Evolutionary conservation across 2,888 invertebrate species (phyloP).

Genomic region (Amphipoea lucens): DNA sequence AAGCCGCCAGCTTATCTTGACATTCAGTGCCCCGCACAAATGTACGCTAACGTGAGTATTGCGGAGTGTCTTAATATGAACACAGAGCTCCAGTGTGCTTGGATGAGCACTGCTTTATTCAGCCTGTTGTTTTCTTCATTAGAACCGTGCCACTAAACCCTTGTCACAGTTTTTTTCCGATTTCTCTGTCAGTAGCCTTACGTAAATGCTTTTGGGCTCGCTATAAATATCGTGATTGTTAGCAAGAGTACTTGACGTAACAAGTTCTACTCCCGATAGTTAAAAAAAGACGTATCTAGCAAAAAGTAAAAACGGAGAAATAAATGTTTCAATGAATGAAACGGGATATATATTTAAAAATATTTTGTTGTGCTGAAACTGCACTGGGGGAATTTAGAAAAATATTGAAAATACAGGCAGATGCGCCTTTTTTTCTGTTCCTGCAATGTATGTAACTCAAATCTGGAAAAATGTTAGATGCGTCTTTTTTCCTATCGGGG

Average conservation of each 20-base stretch:
- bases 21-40: constrained; percentile 67
- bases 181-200: constrained; percentile 44
- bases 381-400: too few species aligned
- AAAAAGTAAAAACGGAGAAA: too few species aligned
- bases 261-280: background rate
- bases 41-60: constrained; percentile 59
- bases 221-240: constrained; percentile 22
- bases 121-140: constrained; percentile 80
- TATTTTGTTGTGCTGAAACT: too few species aligned
- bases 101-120: constrained; percentile 74
- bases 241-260: background rate
- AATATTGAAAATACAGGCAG: too few species aligned
- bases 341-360: too few species aligned
- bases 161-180: constrained; percentile 68
- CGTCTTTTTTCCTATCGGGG: too few species aligned
- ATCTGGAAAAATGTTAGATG: too few species aligned
- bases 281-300: too few species aligned
- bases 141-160: constrained; percentile 72
- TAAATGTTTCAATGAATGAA: too few species aligned
- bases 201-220: constrained; percentile 21
- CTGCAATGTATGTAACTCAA: too few species aligned
- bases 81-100: constrained; percentile 69
- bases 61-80: constrained; percentile 64
- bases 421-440: too few species aligned
- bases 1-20: constrained; percentile 76